Evolutionary conservation across 2,113 vertebrate species (phyloP), one percentile per base, ranked within the genome.

Genomic region (Ptilorrhoa leucosticta): DNA sequence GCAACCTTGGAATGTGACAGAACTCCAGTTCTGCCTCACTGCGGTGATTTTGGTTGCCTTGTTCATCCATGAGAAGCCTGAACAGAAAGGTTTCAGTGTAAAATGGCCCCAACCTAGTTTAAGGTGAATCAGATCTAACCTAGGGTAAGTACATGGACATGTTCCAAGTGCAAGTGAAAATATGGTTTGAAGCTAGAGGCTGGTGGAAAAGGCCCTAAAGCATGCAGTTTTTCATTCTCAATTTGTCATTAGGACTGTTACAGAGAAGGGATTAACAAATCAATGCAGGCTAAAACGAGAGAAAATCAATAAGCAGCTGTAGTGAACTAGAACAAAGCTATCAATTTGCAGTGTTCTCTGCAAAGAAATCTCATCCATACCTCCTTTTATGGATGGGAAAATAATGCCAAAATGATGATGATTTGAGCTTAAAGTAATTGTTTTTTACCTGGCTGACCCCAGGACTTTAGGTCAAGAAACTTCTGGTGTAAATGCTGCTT

Each of bases 261-360:
- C 27, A 94, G 94, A 86, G 73, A 94, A 93, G 45, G 83, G 93
- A 92, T 97, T 96, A 96, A 91, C 97, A 96, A 93, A 90, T 96
- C 95, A 95, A 86, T 97, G 96, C 66, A 76, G 95, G 86, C 95
- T 94, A 96, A 96, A 97, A 91, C 2, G 89, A 97, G 96, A 96
- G 97, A 94, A 97, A 96, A 97, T 97, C 94, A 92, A 95, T 97
- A 89, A 66, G 78, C 90, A 95, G 80, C 90, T 97, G 85, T 94
- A 89, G 93, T 93, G 96, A 92, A 94, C 89, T 96, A 83, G 83
- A 96, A 97, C 88, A 96, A 89, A 92, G 90, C 97, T 97, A 97
- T 98, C 96, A 96, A 97, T 98, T 96, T 94, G 47, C 68, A 95
- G 87, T 1, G 1, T 81, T 93, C 81, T 64, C 90, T 94, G 83